Evolutionary conservation across 2,797 vertebrate genomes (phyloP), one percentile per base, ranked within the genome.

Genomic region (Lagodon rhomboides): DNA sequence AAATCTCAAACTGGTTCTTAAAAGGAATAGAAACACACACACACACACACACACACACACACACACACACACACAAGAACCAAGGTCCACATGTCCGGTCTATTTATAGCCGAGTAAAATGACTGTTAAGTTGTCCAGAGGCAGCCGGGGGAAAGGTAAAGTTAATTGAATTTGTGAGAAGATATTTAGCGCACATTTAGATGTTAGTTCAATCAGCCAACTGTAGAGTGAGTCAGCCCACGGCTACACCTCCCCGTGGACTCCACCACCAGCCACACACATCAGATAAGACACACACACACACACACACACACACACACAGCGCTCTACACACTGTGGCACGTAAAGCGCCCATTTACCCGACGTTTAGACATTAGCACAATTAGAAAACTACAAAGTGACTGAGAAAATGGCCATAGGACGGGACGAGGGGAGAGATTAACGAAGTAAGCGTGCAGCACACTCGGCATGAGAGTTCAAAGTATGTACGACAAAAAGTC

Each of bases 101-200:
- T 92, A 92, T 93, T 92, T 91, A 83, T 91, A 91, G 91, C 63
- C 17, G 59, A 79, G 75, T 83, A 71, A 89, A 93, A 93, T 91
- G 87, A 82, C 91, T 88, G 75, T 89, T 89, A 88, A 90, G 90
- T 86, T 90, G 87, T 88, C 83, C 70, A 44, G 85, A 75, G 86
- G 70, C 71, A 77, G 84, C 86, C 58, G 43, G 83, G 79, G 91
- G 92, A 91, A 82, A 90, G 80, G 87, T 90, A 86, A 87, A 93
- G 86, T 92, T 93, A 92, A 93, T 94, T 93, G 91, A 93, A 94
- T 94, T 93, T 94, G 87, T 90, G 85, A 90, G 93, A 86, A 89
- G 91, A 93, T 89, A 90, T 93, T 94, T 94, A 89, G 75, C 58
- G 5, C 80, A 87, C 80, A 91, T 89, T 90, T 91, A 87, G 85